Evolutionary conservation across 2,888 invertebrate species (phyloP), one percentile per base, ranked within the genome.

Genomic region (Spisula solida): DNA sequence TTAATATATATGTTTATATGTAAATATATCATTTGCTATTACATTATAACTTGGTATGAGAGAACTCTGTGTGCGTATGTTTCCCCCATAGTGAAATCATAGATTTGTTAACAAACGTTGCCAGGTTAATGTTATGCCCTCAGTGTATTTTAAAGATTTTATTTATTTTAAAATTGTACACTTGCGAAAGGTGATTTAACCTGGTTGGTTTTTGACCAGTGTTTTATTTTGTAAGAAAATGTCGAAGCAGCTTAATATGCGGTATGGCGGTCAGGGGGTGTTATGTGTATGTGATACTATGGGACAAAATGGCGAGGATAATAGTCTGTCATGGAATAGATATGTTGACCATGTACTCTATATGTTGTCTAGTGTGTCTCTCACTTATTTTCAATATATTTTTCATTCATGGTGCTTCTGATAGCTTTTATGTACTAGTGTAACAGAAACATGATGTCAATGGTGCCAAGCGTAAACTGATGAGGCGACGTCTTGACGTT

Each of bases 161-260:
- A 91, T 92, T 92, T 93, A 87, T 91, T 90, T 86, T 90, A 87
- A 87, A 88, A 84, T 88, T 91, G 92, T 93, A 93, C 93, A 93
- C 93, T 92, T 94, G 94, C 93, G 94, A 94, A 93, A 94, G 94
- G 94, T 94, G 93, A 91, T 92, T 91, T 89, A 56, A 89, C 91
- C 91, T 88, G 91, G 89, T 88, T 88, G 55, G 56, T 51, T 90
- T 89, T 91, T 89, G 88, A 87, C 88, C 90, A 89, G 87, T 60
- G 85, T 85, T 87, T 75, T 78, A 87, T 78, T 89, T 81, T 87
- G 75, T 83, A 89, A 80, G 78, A 89, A 85, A 87, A 60, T 60
- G 16, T 31, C 29, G 86, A 89, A 80, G 86, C 83, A 48, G 82
- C 86, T 89, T 48, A 34, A 60, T 47, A 41, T 56, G 25, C 31